Percentiles rank a stretch among this genome's conserved stretches.
Evolutionary conservation across 2,888 invertebrate genomes (phyloP).

Genomic region (Heliconius sara): DNA sequence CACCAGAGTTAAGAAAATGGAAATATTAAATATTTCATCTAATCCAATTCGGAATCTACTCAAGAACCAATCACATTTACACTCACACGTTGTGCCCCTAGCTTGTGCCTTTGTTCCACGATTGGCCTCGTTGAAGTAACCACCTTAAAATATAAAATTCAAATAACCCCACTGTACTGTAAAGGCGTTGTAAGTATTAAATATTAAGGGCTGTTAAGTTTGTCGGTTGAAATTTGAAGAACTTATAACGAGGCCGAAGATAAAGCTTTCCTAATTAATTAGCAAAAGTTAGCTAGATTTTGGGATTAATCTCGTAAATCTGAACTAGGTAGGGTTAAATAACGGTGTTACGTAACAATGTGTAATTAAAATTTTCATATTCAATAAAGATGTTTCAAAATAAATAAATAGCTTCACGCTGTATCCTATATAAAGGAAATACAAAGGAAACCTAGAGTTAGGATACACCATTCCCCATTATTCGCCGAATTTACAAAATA

Average conservation of each 20-base stretch:
- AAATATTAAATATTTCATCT: too few relatives aligned
- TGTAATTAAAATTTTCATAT: not conserved
- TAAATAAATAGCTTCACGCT: too few relatives aligned
- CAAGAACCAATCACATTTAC: too few relatives aligned
- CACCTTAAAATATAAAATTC: not conserved
- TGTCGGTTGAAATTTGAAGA: slow-evolving; percentile 44
- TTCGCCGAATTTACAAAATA: too few relatives aligned
- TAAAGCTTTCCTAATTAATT: slow-evolving; percentile 70
- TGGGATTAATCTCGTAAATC: slow-evolving; percentile 48
- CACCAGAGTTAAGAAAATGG: too few relatives aligned
- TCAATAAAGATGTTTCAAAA: not conserved
- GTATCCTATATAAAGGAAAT: too few relatives aligned
- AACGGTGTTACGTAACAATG: slow-evolving; percentile 34
- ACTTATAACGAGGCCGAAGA: slow-evolving; percentile 56
- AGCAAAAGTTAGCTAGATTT: slow-evolving; percentile 62
- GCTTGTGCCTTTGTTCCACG: too few relatives aligned
- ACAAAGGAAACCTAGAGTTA: not conserved
- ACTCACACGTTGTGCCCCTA: too few relatives aligned
- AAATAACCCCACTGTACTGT: too few relatives aligned
- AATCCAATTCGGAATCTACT: too few relatives aligned
- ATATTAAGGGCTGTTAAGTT: slow-evolving; percentile 38
- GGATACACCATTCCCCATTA: too few relatives aligned
- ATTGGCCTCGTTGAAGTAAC: not conserved
- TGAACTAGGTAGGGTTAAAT: slow-evolving; percentile 44
- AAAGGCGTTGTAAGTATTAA: slow-evolving; percentile 4